Base-by-base conservation (phyloP, 1,140 invertebrate genomes). In the Penaeus vannamei region DNA sequence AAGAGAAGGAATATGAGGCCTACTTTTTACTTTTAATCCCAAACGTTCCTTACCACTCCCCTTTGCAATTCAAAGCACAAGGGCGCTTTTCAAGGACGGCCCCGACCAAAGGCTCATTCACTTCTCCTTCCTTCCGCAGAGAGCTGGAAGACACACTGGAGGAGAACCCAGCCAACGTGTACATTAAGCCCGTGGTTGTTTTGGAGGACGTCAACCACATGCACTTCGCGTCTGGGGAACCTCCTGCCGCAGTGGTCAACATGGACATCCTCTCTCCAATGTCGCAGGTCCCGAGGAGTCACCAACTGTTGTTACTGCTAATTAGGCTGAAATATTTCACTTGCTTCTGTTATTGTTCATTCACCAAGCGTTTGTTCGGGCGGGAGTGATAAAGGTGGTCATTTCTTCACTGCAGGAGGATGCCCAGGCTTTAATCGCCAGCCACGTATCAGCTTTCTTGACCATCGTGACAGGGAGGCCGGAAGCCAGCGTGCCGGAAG, bases 191-290 rank as follows among this genome's bases (percentile, higher is more conserved):
- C n/a, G 86, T 89, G 10, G 69, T 90, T 53, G 62, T 90, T 19
- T 32, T 90, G 87, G 72, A 80, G 29, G 86, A 84, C 22, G 85
- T 90, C 29, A 83, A 90, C 89, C 89, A 90, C 77, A 89, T 89
- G 80, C 89, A 90, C 76, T 90, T 90, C 42, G 85, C 82, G 29
- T 84, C 76, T 20, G 89, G 89, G n/a, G 89, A 90, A 12, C 79
- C 53, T 20, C 89, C 89, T 17, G 46, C 89, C 2, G 62, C 76
- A 5, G 89, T 90, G n/a, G 86, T 46, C 42, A 26, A 22, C 4
- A 64, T 80, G 20, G 89, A 90, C 77, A 89, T 90, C 77, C 86
- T 90, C 46, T 90, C 89, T 22, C 85, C 85, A 14, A 60, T 89
- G 61, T 42, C 85, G 12, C 69, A 86, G 85, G 85, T 86, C 12